Evolutionary conservation across 2,797 vertebrate species (phyloP).

Genomic region (Ateles fusciceps): DNA sequence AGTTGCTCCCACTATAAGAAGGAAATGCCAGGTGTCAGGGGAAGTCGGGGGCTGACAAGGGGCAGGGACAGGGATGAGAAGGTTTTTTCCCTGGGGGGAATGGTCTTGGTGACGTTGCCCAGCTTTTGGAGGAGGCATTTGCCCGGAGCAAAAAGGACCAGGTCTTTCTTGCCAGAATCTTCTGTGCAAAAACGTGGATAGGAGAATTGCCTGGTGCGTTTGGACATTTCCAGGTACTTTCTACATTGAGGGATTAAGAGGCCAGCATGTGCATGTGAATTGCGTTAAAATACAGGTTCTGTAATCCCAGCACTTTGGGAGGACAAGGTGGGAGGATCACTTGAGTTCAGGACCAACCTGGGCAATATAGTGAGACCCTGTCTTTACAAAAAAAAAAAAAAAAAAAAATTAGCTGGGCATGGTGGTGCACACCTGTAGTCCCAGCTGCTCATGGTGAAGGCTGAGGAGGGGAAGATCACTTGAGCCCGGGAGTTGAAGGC

Average conservation of each 20-base stretch:
- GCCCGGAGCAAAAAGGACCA: rapidly evolving
- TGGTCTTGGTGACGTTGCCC: rapidly evolving
- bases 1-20: rapidly evolving
- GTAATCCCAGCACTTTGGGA: background rate
- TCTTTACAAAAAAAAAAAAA: background rate
- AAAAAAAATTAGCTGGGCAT: background rate
- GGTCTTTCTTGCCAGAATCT: background rate
- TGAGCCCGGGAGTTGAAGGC: background rate
- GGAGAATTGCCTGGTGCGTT: background rate
- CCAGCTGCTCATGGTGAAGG: background rate
- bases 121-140: background rate
- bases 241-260: background rate
- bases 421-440: background rate
- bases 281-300: rapidly evolving
- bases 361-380: background rate
- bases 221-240: background rate
- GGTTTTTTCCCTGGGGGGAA: background rate
- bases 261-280: rapidly evolving
- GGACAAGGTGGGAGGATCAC: background rate
- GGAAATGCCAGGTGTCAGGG: background rate
- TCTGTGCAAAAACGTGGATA: background rate
- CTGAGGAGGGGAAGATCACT: background rate
- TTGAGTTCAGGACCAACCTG: background rate
- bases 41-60: rapidly evolving
- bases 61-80: background rate